Percentiles rank a stretch among this genome's conserved stretches.
These are phyloP conservation scores for Petrocephalus sullivani DNA, from an alignment of 2,797 vertebrate species.

Conservation along the genomic window DNA sequence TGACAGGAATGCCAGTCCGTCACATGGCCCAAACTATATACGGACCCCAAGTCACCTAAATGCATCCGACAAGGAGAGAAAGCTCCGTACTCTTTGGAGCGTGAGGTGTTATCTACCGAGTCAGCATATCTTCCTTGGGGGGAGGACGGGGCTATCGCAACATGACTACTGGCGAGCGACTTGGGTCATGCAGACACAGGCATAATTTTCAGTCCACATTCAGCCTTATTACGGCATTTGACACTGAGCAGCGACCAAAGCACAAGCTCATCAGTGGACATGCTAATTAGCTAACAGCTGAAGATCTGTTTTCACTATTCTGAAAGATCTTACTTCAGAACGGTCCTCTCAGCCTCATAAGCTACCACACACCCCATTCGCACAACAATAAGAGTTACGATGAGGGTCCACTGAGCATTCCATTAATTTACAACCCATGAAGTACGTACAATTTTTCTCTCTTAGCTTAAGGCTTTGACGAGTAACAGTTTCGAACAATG, in stretches of 20 bases:
- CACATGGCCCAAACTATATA: too few relatives aligned
- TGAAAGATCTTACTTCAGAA: neutral
- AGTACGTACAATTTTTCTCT: neutral
- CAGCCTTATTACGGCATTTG: neutral
- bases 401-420: neutral
- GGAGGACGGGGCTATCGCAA: neutral
- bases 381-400: neutral
- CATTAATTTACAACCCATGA: neutral
- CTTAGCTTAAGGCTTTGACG: neutral
- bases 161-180: neutral
- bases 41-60: too few relatives aligned
- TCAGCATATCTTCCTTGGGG: neutral
- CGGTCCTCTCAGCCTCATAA: neutral
- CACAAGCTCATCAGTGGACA: neutral
- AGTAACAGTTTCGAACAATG: neutral
- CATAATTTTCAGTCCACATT: neutral
- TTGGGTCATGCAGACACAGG: neutral
- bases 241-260: neutral
- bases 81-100: neutral
- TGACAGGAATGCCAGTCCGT: too few relatives aligned
- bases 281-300: neutral
- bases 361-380: neutral
- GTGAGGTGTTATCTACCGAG: neutral
- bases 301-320: neutral
- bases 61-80: neutral